Evolutionary conservation across 2,113 vertebrate species (phyloP).

Genomic region (Urocitellus parryii): DNA sequence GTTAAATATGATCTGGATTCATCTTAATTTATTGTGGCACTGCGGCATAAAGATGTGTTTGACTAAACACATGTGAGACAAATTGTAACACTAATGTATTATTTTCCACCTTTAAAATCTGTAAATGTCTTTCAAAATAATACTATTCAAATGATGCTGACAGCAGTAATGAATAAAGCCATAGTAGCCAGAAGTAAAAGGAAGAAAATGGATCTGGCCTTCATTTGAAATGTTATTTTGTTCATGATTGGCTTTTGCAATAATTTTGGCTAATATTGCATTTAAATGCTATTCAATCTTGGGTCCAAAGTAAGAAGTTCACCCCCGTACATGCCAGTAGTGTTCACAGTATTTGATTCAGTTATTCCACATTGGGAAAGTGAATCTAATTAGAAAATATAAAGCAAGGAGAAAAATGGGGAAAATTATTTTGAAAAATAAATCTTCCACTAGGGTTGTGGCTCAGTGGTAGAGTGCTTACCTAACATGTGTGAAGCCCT

Average conservation of each 20-base stretch:
- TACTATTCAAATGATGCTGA: background rate
- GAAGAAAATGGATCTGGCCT: background rate
- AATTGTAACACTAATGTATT: background rate
- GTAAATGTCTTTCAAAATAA: background rate
- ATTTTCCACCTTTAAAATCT: conserved; percentile 27
- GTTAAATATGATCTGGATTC: background rate
- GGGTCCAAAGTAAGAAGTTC: background rate
- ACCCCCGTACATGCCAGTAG: background rate
- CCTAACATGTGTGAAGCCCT: no score
- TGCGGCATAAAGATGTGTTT: background rate
- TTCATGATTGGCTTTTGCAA: background rate
- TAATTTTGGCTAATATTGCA: background rate
- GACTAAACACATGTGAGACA: background rate
- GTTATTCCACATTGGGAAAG: background rate
- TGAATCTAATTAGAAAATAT: background rate
- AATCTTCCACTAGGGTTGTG: background rate
- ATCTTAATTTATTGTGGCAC: background rate
- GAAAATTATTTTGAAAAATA: background rate
- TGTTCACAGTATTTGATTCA: background rate
- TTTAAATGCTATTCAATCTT: conserved; percentile 11
- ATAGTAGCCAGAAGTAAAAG: background rate
- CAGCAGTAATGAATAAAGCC: background rate
- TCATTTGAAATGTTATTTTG: conserved; percentile 37
- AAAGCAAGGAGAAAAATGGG: background rate
- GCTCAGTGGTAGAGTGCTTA: no score